Conservation (phyloP, 2,888 invertebrate species). For the Euzetes globulus region DNA sequence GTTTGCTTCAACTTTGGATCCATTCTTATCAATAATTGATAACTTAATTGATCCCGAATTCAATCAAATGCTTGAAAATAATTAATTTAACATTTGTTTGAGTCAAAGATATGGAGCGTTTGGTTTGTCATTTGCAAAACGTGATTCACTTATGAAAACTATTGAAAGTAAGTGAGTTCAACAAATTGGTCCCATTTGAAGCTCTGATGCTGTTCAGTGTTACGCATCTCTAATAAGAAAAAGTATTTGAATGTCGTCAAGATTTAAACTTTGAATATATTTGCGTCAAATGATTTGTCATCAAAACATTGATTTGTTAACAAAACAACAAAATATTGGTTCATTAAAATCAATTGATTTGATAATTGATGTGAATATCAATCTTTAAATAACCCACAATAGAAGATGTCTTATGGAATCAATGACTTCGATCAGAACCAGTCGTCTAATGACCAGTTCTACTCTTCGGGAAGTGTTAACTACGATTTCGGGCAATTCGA, state of each 20-base stretch:
- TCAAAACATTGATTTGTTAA: neutral
- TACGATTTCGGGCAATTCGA: slow-evolving; percentile 34
- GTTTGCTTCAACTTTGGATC: neutral
- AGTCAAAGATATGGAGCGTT: too few species aligned
- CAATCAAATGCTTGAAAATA: too few species aligned
- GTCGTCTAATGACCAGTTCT: neutral
- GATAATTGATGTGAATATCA: neutral
- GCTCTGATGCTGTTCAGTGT: neutral
- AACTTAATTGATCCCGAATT: neutral
- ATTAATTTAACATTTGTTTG: too few species aligned
- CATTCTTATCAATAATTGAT: neutral
- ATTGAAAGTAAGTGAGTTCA: neutral
- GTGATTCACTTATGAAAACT: neutral
- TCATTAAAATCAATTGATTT: neutral
- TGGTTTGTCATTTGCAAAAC: neutral
- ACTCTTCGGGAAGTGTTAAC: neutral
- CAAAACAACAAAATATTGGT: neutral
- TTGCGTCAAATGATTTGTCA: too few species aligned
- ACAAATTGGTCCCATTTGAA: neutral
- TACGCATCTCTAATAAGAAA: neutral
- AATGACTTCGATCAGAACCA: neutral
- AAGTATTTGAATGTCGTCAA: neutral
- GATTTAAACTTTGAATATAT: too few species aligned
- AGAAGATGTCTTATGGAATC: neutral
- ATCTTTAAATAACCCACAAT: neutral